Base-by-base conservation (phyloP, 2,888 invertebrate species). In the Hydrotaea diabolus region DNA sequence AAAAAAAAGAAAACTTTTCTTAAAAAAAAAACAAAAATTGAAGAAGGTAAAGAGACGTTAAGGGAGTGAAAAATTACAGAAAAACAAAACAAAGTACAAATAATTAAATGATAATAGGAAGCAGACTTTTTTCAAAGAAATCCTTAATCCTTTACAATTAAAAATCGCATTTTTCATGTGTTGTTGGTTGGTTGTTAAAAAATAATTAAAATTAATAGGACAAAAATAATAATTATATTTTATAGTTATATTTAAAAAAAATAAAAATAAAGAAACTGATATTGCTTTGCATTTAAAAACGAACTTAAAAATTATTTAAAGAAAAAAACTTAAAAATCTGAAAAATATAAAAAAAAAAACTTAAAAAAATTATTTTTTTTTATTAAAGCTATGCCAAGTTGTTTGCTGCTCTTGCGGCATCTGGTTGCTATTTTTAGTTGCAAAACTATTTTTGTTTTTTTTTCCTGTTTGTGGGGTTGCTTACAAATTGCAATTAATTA, bases 161-260 rank as follows among this genome's bases (percentile, higher is more conserved):
- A 55, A 80, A 77, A 85, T 77, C 75, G 80, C 79, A 36, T 66
- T 82, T 77, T 77, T 31, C 57, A 66, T 76, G 82, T 82, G 73
- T 69, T 84, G 23, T 66, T 46, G 53, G 8, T 17, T 66, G 39
- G 3, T 8, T 13, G 2, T 19, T 49, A 31, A 49, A 9, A 71
- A 49, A 49, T 23, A 57, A 74, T 71, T 85, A 80, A 80, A 83
- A 75, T 77, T 85, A 83, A 85, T 85, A 85, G 85, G 85, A 85
- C 53, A 80, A 72, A 57, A 64, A 62, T 55, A 57, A 43, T 75
- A 64, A 71, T 75, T 49, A 73, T 19, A 3, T 57, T 71, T 64
- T 36, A 39, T 36, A 17, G 11, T 62, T 13, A 26, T 15, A 31
- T 13, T 31, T 15, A 31, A 62, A 31, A 62, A 62, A 13, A 62